These are phyloP conservation scores for Chorisops tibialis DNA, from an alignment of 2,888 invertebrate species.

Conservation along the genomic window DNA sequence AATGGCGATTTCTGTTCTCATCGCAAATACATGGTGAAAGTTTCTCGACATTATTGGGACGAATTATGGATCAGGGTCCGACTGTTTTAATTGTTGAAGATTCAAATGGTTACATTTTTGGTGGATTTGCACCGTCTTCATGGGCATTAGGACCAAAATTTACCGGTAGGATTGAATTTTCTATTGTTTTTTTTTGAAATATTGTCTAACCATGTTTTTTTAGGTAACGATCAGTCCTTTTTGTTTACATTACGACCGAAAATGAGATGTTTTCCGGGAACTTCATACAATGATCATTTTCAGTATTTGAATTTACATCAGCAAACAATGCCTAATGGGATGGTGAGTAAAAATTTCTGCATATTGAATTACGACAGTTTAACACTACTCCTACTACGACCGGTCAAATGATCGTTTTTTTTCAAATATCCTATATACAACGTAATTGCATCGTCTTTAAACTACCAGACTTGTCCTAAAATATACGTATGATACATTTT, in stretches of 20 bases:
- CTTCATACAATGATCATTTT: constrained; percentile 83
- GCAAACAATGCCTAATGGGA: constrained; percentile 90
- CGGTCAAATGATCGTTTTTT: too few species aligned
- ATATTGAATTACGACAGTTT: too few species aligned
- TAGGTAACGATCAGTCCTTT: constrained; percentile 70
- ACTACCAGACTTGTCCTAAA: too few species aligned
- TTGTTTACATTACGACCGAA: constrained; percentile 80
- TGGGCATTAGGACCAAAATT: constrained; percentile 78
- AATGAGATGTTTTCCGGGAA: constrained; percentile 73
- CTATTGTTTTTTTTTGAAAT: background rate
- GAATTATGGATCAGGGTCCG: constrained; percentile 75
- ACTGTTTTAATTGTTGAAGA: constrained; percentile 82
- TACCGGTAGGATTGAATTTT: constrained; percentile 54
- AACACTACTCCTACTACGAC: too few species aligned
- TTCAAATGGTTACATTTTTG: constrained; percentile 78
- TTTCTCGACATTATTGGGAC: constrained; percentile 74
- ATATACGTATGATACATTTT: too few species aligned
- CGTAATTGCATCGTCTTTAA: too few species aligned
- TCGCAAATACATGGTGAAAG: constrained; percentile 87
- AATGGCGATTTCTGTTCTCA: constrained; percentile 86
- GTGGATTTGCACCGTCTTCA: constrained; percentile 78
- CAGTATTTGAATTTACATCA: constrained; percentile 91
- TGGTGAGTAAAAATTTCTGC: constrained; percentile 59
- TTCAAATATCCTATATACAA: too few species aligned
- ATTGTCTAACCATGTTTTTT: background rate